These are phyloP conservation scores for Cheiracanthium punctorium DNA, from an alignment of 2,888 invertebrate genomes.

Conservation along the genomic window DNA sequence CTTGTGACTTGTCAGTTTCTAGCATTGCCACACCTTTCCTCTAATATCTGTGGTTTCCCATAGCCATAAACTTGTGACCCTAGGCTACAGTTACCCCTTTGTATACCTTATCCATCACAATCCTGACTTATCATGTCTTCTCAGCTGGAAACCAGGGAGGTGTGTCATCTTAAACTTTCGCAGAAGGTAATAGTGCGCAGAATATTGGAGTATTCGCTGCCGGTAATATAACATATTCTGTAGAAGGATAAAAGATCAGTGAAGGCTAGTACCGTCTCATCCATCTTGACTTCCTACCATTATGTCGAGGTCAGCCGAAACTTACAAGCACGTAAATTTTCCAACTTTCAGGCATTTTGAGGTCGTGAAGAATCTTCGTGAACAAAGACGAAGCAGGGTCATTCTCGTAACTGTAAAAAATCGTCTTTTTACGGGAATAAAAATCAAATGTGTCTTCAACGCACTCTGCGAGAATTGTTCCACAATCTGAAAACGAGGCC, in stretches of 20 bases:
- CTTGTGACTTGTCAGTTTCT: constrained; percentile 19
- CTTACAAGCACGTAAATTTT: constrained; percentile 51
- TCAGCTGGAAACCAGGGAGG: constrained; percentile 33
- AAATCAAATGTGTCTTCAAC: no score
- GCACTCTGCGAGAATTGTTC: not conserved
- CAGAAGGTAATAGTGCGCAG: constrained; percentile 23
- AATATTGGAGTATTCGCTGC: not conserved
- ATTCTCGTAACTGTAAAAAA: constrained; percentile 11
- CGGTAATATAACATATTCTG: not conserved
- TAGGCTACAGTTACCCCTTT: constrained; percentile 53
- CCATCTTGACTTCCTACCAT: constrained; percentile 63
- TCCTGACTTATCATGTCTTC: constrained; percentile 25
- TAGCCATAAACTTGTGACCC: constrained; percentile 54
- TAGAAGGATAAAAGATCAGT: constrained; percentile 41
- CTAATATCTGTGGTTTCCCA: constrained; percentile 7
- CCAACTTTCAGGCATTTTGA: constrained; percentile 54
- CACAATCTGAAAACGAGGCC: not conserved
- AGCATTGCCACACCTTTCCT: constrained; percentile 40
- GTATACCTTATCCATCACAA: constrained; percentile 49
- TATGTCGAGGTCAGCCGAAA: constrained; percentile 48
- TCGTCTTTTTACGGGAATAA: not conserved
- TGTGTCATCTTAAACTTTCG: constrained; percentile 51
- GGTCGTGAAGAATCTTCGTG: constrained; percentile 18
- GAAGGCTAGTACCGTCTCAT: constrained; percentile 34
- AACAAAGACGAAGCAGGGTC: constrained; percentile 27